phyloP scores from a whole-genome alignment of 2,888 invertebrate species.

The Phytoseiulus persimilis region DNA sequence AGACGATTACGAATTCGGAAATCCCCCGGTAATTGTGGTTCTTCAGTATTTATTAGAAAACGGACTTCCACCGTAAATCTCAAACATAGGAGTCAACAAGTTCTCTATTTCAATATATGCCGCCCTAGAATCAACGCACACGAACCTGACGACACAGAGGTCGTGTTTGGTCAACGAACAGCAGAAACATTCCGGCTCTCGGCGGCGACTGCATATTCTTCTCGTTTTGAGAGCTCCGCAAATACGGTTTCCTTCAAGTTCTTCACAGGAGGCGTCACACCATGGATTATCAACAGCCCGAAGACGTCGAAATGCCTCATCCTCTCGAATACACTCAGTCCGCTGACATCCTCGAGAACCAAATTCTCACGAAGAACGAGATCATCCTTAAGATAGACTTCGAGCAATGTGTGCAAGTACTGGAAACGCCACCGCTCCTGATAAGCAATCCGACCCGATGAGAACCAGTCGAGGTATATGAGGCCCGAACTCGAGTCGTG shows the following conservation, averaged over 20 bases:
- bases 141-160: background rate
- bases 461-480: constrained; percentile 28
- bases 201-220: background rate
- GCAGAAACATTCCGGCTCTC: constrained; percentile 18
- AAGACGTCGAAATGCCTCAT: constrained; percentile 13
- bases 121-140: constrained; percentile 18
- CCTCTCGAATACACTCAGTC: background rate
- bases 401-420: background rate
- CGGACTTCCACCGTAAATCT: background rate
- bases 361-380: constrained; percentile 11
- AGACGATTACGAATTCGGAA: too few relatives aligned
- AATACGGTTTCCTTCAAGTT: background rate
- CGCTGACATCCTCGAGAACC: background rate
- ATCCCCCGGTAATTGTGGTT: too few relatives aligned
- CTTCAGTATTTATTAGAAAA: constrained; percentile 15
- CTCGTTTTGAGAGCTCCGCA: constrained; percentile 7
- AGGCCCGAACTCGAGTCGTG: background rate
- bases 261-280: background rate
- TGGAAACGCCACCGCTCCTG: constrained; percentile 9
- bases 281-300: background rate
- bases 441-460: constrained; percentile 17
- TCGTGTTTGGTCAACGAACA: background rate
- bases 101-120: background rate
- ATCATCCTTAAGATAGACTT: background rate
- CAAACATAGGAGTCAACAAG: background rate